A percentile compares a stretch with the other conserved stretches of the same genome.
These are phyloP conservation scores for Valencia hispanica DNA, from an alignment of 2,797 vertebrate species.

Conservation along the genomic window DNA sequence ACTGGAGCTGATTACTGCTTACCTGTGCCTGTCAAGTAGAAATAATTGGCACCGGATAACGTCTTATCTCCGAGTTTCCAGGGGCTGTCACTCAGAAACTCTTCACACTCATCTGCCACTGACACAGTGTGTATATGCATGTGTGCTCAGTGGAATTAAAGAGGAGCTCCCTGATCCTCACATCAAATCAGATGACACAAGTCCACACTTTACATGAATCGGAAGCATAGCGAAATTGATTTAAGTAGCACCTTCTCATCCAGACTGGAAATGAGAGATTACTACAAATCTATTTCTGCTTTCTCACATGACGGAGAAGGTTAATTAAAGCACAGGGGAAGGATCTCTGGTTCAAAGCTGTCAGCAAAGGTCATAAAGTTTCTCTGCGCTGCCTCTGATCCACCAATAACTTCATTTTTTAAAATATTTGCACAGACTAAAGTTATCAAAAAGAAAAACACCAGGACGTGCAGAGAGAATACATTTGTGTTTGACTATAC, in stretches of 20 bases:
- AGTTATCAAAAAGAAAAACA: constrained; percentile 19
- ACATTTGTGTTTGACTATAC: background rate
- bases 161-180: constrained; percentile 59
- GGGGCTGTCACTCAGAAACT: constrained; percentile 76
- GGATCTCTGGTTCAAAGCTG: constrained; percentile 41
- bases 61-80: constrained; percentile 74
- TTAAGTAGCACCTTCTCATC: constrained; percentile 62
- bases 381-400: constrained; percentile 25
- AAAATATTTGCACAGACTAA: constrained; percentile 3
- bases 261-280: constrained; percentile 65
- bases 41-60: constrained; percentile 82
- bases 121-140: constrained; percentile 38
- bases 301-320: constrained; percentile 70
- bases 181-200: constrained; percentile 69
- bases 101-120: constrained; percentile 64
- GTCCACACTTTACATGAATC: constrained; percentile 60
- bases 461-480: background rate
- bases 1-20: constrained; percentile 70
- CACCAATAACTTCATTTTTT: constrained; percentile 18
- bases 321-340: constrained; percentile 77
- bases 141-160: constrained; percentile 40
- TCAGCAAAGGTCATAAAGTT: constrained; percentile 60
- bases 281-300: constrained; percentile 71
- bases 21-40: constrained; percentile 73
- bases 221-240: constrained; percentile 67